phyloP scores from a whole-genome alignment of 2,888 invertebrate species.

The Agapostemon virescens region DNA sequence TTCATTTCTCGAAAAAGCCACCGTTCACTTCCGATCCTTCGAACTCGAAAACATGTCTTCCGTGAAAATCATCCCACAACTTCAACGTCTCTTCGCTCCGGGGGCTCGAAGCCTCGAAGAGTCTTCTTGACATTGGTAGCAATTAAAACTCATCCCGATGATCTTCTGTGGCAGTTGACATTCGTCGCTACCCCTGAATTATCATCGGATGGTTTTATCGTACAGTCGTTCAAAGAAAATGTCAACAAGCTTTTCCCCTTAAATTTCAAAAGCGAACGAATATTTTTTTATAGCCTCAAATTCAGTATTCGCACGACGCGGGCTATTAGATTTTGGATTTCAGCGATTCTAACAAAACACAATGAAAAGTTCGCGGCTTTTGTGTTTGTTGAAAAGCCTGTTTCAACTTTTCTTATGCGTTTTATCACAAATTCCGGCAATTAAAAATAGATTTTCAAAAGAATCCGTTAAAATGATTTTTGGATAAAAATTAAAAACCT shows the following conservation, averaged over 20 bases:
- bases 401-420: too few species aligned
- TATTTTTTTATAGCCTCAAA: background rate
- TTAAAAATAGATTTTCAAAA: too few species aligned
- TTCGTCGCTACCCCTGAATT: background rate
- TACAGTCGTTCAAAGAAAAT: background rate
- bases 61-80: background rate
- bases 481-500: background rate
- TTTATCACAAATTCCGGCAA: too few species aligned
- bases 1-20: slow-evolving; percentile 34
- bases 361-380: background rate
- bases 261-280: background rate
- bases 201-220: background rate
- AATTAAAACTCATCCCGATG: background rate
- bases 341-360: background rate
- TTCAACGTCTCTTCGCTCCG: background rate
- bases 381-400: background rate
- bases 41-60: slow-evolving; percentile 20
- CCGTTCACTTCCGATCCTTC: slow-evolving; percentile 40
- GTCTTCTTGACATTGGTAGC: slow-evolving; percentile 4
- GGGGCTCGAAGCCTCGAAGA: background rate
- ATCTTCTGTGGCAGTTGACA: background rate
- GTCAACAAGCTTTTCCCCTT: background rate
- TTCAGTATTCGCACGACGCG: background rate
- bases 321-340: too few species aligned
- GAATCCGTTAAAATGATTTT: background rate